phyloP scores from a whole-genome alignment of 2,888 invertebrate species.

The Epinotia nisella region DNA sequence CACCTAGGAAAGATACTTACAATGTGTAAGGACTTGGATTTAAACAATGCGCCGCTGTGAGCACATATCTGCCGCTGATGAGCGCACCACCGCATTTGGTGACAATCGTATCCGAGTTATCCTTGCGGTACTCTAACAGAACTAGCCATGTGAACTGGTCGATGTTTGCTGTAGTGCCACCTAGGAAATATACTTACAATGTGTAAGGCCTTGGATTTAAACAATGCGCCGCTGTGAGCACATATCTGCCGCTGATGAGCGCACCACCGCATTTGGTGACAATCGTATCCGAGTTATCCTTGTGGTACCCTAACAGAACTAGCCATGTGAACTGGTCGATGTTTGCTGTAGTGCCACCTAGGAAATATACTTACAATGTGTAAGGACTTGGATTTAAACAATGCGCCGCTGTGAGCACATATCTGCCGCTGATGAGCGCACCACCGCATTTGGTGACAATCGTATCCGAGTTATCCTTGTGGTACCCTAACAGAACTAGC shows the following conservation, averaged over 20 bases:
- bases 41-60: slow-evolving; percentile 83
- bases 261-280: slow-evolving; percentile 66
- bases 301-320: slow-evolving; percentile 70
- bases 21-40: neutral
- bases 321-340: slow-evolving; percentile 85
- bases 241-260: too few relatives aligned
- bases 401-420: slow-evolving; percentile 82
- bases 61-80: slow-evolving; percentile 74
- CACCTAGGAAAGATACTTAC: too few relatives aligned
- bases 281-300: slow-evolving; percentile 36
- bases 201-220: slow-evolving; percentile 49
- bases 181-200: too few relatives aligned
- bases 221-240: slow-evolving; percentile 83
- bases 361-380: slow-evolving; percentile 28
- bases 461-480: slow-evolving; percentile 33
- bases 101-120: slow-evolving; percentile 39
- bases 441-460: slow-evolving; percentile 68
- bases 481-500: slow-evolving; percentile 76
- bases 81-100: slow-evolving; percentile 74
- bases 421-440: slow-evolving; percentile 73
- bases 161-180: slow-evolving; percentile 66
- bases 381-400: slow-evolving; percentile 59
- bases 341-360: slow-evolving; percentile 62
- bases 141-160: slow-evolving; percentile 85
- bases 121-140: slow-evolving; percentile 66